Evolutionary conservation across 35 echinoderm and acorn worm species (phyloP).

Genomic region (Apostichopus parvimensis): DNA sequence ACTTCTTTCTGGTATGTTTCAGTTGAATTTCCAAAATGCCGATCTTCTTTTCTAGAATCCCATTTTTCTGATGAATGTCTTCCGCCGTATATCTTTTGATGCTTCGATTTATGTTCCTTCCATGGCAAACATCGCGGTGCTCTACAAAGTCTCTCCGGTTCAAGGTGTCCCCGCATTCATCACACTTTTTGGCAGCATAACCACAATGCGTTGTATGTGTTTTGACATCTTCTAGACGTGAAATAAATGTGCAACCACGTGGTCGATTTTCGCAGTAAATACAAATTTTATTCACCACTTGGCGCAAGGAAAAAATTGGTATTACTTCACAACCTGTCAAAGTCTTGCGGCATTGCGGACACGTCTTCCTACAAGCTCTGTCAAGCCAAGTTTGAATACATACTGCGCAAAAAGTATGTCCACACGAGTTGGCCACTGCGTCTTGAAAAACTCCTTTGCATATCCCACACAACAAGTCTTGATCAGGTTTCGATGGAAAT

Average conservation of each 20-base stretch:
- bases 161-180: not conserved
- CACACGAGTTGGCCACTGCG: conserved; percentile 82
- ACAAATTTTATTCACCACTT: conserved; percentile 75
- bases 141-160: conserved; percentile 66
- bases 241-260: conserved; percentile 70
- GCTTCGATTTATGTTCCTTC: not conserved
- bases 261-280: conserved; percentile 75
- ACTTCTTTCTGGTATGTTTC: conserved; percentile 75
- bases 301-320: conserved; percentile 85
- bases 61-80: not conserved
- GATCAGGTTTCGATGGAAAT: conserved; percentile 74
- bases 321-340: conserved; percentile 64
- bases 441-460: conserved; percentile 77
- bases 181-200: conserved; percentile 77
- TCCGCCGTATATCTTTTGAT: not conserved
- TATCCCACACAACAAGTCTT: conserved; percentile 90
- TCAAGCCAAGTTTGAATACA: conserved; percentile 90
- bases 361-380: conserved; percentile 64
- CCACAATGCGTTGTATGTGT: conserved; percentile 68
- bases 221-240: conserved; percentile 66
- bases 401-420: conserved; percentile 81
- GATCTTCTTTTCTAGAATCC: conserved; percentile 56
- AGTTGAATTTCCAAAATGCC: conserved; percentile 71
- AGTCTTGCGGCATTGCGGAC: conserved; percentile 79
- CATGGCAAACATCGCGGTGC: conserved; percentile 65